These are phyloP conservation scores for Dioctria rufipes DNA, from an alignment of 2,888 invertebrate species.

Conservation along the genomic window DNA sequence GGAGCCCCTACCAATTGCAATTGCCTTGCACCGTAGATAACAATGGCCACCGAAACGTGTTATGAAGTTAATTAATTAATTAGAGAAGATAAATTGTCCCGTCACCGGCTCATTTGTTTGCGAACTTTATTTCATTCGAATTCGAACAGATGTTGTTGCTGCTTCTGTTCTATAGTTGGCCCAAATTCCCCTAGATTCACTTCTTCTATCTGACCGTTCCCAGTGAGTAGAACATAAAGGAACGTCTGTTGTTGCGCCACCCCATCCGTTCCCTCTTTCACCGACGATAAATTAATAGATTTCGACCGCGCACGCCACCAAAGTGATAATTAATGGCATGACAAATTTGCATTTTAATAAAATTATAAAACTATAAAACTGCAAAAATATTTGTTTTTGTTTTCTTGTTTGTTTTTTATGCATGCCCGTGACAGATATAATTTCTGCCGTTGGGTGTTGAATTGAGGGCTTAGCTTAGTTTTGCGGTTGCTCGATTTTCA, in stretches of 20 bases:
- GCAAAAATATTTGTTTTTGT: neutral
- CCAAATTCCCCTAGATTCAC: neutral
- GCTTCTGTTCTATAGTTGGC: neutral
- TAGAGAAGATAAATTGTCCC: conserved; percentile 35
- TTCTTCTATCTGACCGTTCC: neutral
- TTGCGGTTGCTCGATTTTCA: no score
- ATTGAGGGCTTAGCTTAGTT: no score
- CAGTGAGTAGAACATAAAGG: neutral
- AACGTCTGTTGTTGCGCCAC: neutral
- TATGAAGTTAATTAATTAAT: conserved; percentile 44
- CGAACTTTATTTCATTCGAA: neutral
- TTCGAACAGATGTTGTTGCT: conserved; percentile 9
- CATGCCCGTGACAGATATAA: no score
- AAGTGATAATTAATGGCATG: conserved; percentile 36
- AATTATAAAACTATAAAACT: conserved; percentile 45
- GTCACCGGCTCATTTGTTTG: conserved; percentile 29
- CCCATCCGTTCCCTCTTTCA: conserved; percentile 6
- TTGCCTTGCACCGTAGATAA: neutral
- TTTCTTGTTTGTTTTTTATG: neutral
- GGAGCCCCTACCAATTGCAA: neutral
- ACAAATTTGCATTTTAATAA: conserved; percentile 44
- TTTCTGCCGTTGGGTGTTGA: no score
- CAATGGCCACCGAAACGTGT: conserved; percentile 29
- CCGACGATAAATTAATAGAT: conserved; percentile 33
- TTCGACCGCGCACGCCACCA: conserved; percentile 17